Percentiles rank a stretch among this genome's conserved stretches.
These are phyloP conservation scores for Dascillus cervinus DNA, from an alignment of 2,888 invertebrate genomes.

Conservation along the genomic window DNA sequence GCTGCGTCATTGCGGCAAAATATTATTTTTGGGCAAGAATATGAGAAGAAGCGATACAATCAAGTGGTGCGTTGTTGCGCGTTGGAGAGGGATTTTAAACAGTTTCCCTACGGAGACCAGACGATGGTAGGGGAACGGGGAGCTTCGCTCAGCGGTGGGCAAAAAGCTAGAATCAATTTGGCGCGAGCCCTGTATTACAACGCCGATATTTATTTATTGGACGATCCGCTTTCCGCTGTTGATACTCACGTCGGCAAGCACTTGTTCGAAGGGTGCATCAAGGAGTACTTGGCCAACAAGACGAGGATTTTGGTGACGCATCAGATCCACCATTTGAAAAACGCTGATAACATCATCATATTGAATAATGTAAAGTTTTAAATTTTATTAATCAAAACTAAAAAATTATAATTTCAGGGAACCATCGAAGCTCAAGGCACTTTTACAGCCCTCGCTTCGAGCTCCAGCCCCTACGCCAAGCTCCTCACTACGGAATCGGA, in stretches of 20 bases:
- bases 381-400: constrained; percentile 1
- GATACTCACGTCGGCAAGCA: constrained; percentile 73
- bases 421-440: constrained; percentile 43
- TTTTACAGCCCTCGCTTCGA: constrained; percentile 40
- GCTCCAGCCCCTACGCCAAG: constrained; percentile 46
- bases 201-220: constrained; percentile 73
- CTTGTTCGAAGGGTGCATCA: constrained; percentile 71
- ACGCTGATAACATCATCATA: constrained; percentile 59
- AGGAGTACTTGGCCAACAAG: constrained; percentile 55
- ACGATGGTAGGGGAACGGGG: constrained; percentile 77
- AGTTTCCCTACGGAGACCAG: constrained; percentile 60
- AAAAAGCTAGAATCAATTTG: constrained; percentile 67
- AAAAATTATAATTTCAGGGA: constrained; percentile 32
- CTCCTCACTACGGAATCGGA: constrained; percentile 40
- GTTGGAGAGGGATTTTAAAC: constrained; percentile 64
- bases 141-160: constrained; percentile 73
- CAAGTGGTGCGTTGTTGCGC: constrained; percentile 58
- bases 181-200: constrained; percentile 61
- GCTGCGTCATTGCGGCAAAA: constrained; percentile 73
- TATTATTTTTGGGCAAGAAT: constrained; percentile 72
- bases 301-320: constrained; percentile 77
- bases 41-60: constrained; percentile 51
- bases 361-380: constrained; percentile 51
- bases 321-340: constrained; percentile 72
- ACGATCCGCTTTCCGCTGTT: constrained; percentile 82